Percentiles rank a stretch among this genome's conserved stretches.
Evolutionary conservation across 1,140 invertebrate species (phyloP).

Genomic region (Drosophila sp.): DNA sequence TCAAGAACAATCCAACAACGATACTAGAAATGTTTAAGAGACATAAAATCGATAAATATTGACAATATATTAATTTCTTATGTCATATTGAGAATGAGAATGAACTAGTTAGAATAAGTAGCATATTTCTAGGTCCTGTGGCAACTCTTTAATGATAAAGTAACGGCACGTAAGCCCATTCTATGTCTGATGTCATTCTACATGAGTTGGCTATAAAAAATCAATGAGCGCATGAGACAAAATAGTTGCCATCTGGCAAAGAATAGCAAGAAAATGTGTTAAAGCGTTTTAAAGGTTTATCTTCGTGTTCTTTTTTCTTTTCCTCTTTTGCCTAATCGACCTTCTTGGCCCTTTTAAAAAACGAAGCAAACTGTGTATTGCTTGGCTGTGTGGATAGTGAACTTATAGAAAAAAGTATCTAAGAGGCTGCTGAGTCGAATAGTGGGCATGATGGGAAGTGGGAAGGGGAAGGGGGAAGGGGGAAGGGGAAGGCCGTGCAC

Average conservation of each 20-base stretch:
- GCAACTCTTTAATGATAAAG: conserved; percentile 28
- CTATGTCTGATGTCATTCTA: conserved; percentile 48
- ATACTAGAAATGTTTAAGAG: no score
- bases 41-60: no score
- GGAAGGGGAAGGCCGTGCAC: conserved; percentile 38
- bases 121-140: background rate
- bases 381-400: conserved; percentile 22
- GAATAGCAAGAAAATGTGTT: conserved; percentile 36
- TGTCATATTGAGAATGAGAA: no score
- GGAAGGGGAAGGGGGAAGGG: conserved; percentile 13
- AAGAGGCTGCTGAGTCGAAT: conserved; percentile 31
- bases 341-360: conserved; percentile 59
- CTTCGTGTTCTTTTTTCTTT: conserved; percentile 17
- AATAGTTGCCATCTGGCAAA: conserved; percentile 74
- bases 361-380: no score
- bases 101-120: background rate
- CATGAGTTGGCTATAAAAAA: conserved; percentile 77
- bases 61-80: no score
- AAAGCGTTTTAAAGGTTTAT: conserved; percentile 64
- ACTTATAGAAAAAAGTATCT: conserved; percentile 52
- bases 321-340: conserved; percentile 36
- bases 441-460: no score
- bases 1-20: no score
- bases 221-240: conserved; percentile 68
- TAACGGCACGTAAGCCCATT: conserved; percentile 34